Evolutionary conservation across 2,888 invertebrate species (phyloP).

Genomic region (Lymantria dispar): DNA sequence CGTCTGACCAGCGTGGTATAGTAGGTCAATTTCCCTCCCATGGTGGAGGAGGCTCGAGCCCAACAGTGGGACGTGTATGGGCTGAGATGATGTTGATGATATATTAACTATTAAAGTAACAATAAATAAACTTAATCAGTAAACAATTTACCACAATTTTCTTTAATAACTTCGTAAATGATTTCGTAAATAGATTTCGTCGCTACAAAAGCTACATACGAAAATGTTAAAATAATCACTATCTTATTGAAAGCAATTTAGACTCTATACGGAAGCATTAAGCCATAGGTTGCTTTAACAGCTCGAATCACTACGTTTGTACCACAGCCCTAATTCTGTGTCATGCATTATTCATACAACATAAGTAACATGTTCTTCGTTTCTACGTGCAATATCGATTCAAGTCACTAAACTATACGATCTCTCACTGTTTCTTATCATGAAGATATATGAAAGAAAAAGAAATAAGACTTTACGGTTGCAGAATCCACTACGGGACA

Average conservation of each 20-base stretch:
- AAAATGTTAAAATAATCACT: background rate
- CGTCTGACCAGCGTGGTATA: too few relatives aligned
- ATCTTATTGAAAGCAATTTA: background rate
- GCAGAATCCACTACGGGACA: too few relatives aligned
- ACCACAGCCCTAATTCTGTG: slow-evolving; percentile 23
- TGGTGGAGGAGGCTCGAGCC: too few relatives aligned
- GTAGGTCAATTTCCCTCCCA: too few relatives aligned
- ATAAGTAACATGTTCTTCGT: slow-evolving; percentile 25
- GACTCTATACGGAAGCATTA: slow-evolving; percentile 2
- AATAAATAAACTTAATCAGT: background rate
- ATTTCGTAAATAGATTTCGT: background rate
- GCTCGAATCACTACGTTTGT: slow-evolving; percentile 13
- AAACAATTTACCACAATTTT: background rate
- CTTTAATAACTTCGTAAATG: background rate
- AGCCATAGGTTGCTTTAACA: slow-evolving; percentile 18
- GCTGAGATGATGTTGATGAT: too few relatives aligned
- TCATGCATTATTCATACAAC: slow-evolving; percentile 33
- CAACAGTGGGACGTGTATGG: too few relatives aligned
- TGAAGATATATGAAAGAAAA: too few relatives aligned
- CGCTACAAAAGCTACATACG: background rate
- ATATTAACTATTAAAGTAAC: background rate
- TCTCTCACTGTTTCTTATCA: background rate
- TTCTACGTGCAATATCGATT: slow-evolving; percentile 31
- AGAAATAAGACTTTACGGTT: too few relatives aligned
- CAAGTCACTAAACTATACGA: slow-evolving; percentile 19